Conservation (phyloP, 2,797 vertebrate genomes). For the Tenualosa ilisha region DNA sequence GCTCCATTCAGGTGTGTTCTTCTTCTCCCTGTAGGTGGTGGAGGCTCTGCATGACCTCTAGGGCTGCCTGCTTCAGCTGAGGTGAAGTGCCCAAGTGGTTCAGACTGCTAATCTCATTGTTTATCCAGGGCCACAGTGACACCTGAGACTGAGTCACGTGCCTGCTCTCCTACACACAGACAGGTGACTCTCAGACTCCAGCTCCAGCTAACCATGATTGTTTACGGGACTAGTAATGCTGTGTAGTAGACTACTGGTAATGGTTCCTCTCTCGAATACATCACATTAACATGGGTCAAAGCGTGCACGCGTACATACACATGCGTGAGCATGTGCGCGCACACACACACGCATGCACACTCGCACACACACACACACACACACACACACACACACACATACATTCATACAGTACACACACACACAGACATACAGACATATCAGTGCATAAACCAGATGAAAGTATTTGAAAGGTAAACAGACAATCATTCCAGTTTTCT, state of each 20-base stretch:
- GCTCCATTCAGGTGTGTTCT: neutral
- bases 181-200: neutral
- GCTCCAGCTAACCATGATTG: neutral
- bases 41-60: neutral
- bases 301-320: neutral
- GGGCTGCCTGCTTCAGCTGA: conserved; percentile 32
- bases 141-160: conserved; percentile 26
- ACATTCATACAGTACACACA: too few species aligned
- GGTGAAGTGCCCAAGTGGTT: conserved; percentile 37
- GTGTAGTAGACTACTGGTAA: too few species aligned
- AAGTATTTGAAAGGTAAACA: neutral
- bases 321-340: neutral
- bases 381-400: too few species aligned
- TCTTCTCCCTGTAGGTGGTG: neutral
- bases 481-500: too few species aligned
- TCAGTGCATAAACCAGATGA: too few species aligned
- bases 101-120: conserved; percentile 37
- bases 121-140: neutral
- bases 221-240: neutral
- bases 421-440: too few species aligned
- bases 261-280: neutral
- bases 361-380: too few species aligned
- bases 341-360: neutral
- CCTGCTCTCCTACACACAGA: neutral
- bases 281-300: neutral